Conservation (phyloP, 2,888 invertebrate genomes). For the Lepidochrysops patricia region DNA sequence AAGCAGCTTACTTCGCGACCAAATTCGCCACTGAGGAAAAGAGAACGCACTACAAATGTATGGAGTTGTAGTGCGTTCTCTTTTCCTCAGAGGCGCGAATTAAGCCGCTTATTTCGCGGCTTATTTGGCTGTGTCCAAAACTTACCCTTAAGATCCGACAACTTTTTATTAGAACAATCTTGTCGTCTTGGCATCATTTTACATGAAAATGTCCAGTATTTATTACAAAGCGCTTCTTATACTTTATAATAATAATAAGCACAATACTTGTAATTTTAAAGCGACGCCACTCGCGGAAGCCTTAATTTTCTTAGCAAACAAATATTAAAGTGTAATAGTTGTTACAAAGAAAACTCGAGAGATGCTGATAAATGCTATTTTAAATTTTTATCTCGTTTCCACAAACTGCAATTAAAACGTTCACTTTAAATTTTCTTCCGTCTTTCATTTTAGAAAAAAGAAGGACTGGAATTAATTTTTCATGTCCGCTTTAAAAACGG, state of each 20-base stretch:
- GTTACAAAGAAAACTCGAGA: slow-evolving; percentile 17
- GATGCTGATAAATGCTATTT: slow-evolving; percentile 20
- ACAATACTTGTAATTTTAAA: neutral
- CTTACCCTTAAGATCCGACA: too few species aligned
- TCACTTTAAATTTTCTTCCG: slow-evolving; percentile 26
- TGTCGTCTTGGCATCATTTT: too few species aligned
- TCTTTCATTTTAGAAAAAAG: slow-evolving; percentile 27
- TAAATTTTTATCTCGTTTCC: slow-evolving; percentile 23
- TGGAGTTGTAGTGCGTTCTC: too few species aligned
- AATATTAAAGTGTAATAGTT: slow-evolving; percentile 16
- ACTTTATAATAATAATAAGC: neutral
- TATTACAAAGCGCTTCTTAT: neutral
- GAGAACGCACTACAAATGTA: too few species aligned
- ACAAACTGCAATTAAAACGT: slow-evolving; percentile 30
- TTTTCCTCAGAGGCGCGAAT: too few species aligned
- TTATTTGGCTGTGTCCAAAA: too few species aligned
- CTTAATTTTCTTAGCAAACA: slow-evolving; percentile 7
- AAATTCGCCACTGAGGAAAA: too few species aligned
- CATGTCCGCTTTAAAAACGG: too few species aligned
- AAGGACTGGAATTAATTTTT: neutral
- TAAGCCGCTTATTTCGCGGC: too few species aligned
- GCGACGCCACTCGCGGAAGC: neutral
- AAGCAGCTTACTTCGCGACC: too few species aligned
- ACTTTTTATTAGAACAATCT: too few species aligned
- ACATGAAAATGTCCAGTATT: too few species aligned